Evolutionary conservation across 2,113 vertebrate species (phyloP).

Genomic region (Acinonyx jubatus): DNA sequence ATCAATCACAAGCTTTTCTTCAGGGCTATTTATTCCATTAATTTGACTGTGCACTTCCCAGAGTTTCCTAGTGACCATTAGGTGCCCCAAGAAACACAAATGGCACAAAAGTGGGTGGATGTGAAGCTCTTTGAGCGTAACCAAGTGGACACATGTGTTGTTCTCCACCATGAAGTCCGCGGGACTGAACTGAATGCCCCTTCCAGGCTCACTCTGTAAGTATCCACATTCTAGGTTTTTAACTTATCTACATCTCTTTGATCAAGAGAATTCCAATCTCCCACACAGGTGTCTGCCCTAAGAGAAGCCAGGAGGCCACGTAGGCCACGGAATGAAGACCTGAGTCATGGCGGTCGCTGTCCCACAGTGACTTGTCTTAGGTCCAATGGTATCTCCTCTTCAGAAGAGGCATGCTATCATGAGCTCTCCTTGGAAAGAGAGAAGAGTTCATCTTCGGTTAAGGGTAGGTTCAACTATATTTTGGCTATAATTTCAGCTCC

Average conservation of each 20-base stretch:
- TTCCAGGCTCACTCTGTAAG: neutral
- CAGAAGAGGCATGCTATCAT: neutral
- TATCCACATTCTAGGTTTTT: neutral
- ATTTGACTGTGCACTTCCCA: neutral
- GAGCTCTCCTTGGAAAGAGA: neutral
- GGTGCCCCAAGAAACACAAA: neutral
- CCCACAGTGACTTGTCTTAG: neutral
- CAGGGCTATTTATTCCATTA: neutral
- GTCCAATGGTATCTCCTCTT: neutral
- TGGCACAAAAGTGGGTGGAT: neutral
- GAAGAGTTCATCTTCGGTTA: neutral
- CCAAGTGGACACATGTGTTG: neutral
- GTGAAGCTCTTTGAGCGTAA: neutral
- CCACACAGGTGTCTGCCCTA: neutral
- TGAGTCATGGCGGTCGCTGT: neutral
- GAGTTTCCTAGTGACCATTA: neutral
- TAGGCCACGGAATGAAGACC: neutral
- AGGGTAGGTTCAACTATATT: neutral
- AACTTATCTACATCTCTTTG: neutral
- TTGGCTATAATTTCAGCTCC: neutral
- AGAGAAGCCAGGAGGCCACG: neutral
- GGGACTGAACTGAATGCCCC: neutral
- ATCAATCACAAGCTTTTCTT: neutral
- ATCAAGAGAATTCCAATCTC: neutral
- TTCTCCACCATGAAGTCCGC: neutral